Base-by-base conservation (phyloP, 1,140 invertebrate genomes). In the Megalopta genalis region DNA sequence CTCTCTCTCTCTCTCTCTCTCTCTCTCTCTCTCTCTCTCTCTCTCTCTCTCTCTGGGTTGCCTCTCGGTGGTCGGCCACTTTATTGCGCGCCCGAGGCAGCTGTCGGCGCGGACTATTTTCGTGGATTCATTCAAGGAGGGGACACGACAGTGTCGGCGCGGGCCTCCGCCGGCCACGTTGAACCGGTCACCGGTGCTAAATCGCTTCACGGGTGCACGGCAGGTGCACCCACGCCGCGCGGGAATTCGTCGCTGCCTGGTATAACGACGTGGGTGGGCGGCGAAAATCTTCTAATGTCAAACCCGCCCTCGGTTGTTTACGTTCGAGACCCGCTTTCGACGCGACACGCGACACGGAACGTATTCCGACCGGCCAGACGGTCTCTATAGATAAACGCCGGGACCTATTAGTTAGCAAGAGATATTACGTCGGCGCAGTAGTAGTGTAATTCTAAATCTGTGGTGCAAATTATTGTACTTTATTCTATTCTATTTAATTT, bases 171-270 rank as follows among this genome's bases (percentile, higher is more conserved):
- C 16, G 49, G 49, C 14, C 14, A 46, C 42, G 42, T 9, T 10
- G 57, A 59, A 60, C 52, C 66, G 52, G 76, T 71, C 9, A 57
- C 49, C 54, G 54, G 27, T 70, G 37, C n/a, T 71, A 42, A 67
- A 72, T 42, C 59, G 65, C 67, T 70, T 69, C 12, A 42, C 32
- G 63, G 70, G 66, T 25, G 52, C 63, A 23, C 42, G 67, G 42
- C 85, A 86, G 84, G 81, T 87, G 84, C 67, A 32, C 18, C 65
- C 77, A 75, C 84, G 80, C 82, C 84, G 79, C 82, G 65, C 42
- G 57, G 83, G 83, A 81, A 85, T 87, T 83, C 39, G 78, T 63
- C 75, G 32, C 49, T 42, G n/a, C n/a, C n/a, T n/a, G n/a, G n/a
- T 74, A 79, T 78, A 77, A 79, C 86, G 52, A 69, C 81, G 86